Evolutionary conservation across 2,113 vertebrate species (phyloP).

Genomic region (Scartelaos histophorus): DNA sequence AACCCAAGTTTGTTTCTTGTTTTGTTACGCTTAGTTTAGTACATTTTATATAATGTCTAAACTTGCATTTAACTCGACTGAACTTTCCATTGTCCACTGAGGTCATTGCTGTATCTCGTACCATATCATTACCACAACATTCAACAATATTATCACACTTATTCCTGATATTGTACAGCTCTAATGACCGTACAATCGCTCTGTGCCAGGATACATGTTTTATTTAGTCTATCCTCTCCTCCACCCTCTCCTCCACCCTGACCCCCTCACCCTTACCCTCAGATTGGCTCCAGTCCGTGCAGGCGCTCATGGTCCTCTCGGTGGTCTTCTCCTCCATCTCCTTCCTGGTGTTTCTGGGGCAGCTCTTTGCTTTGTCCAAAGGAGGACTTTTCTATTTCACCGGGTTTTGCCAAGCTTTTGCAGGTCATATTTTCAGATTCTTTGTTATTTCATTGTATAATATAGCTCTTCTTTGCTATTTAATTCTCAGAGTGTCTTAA

Average conservation of each 20-base stretch:
- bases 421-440: constrained; percentile 69
- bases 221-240: background rate
- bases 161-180: constrained; percentile 1
- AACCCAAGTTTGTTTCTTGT: too few species aligned
- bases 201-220: background rate
- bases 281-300: constrained; percentile 87
- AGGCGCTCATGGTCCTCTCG: constrained; percentile 87
- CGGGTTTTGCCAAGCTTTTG: constrained; percentile 83
- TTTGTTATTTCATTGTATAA: too few species aligned
- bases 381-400: constrained; percentile 88
- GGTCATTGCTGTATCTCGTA: background rate
- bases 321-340: constrained; percentile 85
- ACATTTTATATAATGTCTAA: background rate
- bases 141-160: background rate
- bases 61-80: background rate
- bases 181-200: background rate
- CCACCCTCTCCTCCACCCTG: background rate
- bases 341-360: constrained; percentile 86
- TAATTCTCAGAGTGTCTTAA: background rate
- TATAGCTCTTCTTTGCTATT: too few species aligned
- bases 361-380: constrained; percentile 80
- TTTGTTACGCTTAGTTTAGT: background rate
- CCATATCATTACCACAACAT: background rate
- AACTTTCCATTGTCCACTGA: background rate
- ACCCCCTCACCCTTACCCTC: background rate